Percentiles rank a stretch among this genome's conserved stretches.
Evolutionary conservation across 2,113 vertebrate species (phyloP).

Genomic region (Mesocricetus auratus): DNA sequence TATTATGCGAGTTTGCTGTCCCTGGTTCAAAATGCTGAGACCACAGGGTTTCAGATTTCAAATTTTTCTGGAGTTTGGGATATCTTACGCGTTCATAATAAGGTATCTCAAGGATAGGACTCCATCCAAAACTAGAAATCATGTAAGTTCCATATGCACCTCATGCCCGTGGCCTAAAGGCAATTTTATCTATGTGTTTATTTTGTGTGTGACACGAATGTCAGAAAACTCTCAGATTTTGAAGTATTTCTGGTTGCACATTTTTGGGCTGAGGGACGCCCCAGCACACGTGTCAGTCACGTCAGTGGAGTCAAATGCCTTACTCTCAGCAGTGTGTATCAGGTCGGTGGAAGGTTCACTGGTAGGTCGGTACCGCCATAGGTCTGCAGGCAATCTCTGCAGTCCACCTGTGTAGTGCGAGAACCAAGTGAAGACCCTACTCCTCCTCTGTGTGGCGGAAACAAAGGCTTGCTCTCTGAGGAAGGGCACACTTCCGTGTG

Average conservation of each 20-base stretch:
- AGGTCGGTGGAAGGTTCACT: not conserved
- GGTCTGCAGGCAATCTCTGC: not conserved
- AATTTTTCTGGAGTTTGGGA: not conserved
- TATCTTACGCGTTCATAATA: not conserved
- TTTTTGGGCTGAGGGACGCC: not conserved
- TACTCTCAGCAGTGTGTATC: too few relatives aligned
- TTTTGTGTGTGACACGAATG: not conserved
- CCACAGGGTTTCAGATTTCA: not conserved
- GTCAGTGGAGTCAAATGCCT: not conserved
- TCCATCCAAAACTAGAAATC: not conserved
- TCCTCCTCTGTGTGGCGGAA: not conserved
- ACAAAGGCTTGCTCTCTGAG: not conserved
- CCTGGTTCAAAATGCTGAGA: not conserved
- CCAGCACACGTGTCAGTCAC: not conserved
- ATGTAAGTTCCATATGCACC: not conserved
- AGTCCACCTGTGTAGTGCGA: not conserved
- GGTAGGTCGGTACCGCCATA: not conserved
- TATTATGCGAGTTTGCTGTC: not conserved
- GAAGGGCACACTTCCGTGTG: not conserved
- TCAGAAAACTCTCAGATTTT: not conserved
- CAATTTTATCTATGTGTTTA: too few relatives aligned
- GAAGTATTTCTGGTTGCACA: not conserved
- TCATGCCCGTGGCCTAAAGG: not conserved
- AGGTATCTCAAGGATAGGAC: not conserved
- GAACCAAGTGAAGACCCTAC: rapidly evolving